Base-by-base conservation (phyloP, 1,140 invertebrate species). In the Hetaerina americana region DNA sequence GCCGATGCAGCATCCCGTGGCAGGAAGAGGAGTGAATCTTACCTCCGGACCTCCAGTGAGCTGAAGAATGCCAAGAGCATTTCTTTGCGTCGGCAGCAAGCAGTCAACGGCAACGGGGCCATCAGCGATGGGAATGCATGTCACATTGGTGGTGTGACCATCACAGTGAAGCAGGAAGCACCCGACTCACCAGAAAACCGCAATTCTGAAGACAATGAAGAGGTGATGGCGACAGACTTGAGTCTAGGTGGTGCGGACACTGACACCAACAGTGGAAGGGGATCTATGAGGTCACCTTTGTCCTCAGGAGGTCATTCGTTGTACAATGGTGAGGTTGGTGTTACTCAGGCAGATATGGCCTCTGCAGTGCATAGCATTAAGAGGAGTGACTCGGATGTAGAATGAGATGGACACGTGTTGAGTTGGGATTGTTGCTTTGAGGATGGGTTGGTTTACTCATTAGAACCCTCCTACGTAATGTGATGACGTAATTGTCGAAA, bases 31-130 rank as follows among this genome's bases (percentile, higher is more conserved):
- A n/a, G n/a, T n/a, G n/a, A n/a, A n/a, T n/a, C n/a, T n/a, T n/a
- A n/a, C n/a, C 81, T 95, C 68, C 86, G 93, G 72, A 95, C 95
- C 82, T 92, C 93, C 28, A 92, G 90, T 28, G 93, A 95, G 82
- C 80, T 95, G 74, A 95, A 95, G 78, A 95, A 92, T 78, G 94
- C 95, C 68, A 96, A 96, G 80, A 95, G 95, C 79, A 95, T 95
- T 75, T 94, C 92, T 1, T 80, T 94, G 71, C 80, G 95, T 72
- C 85, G 93, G 18, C 92, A 95, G 80, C 90, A 93, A 79, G 90
- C 91, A 88, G 87, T 87, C 72, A 88, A 88, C 72, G 22, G 40
- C 40, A 57, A 57, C 10, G 10, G 15, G 2, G 40, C 15, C 2
- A 57, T 57, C 40, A 57, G 24, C 27, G 24, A n/a, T 66, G 15